phyloP scores from a whole-genome alignment of 2,888 invertebrate genomes.

The Platycnemis pennipes region DNA sequence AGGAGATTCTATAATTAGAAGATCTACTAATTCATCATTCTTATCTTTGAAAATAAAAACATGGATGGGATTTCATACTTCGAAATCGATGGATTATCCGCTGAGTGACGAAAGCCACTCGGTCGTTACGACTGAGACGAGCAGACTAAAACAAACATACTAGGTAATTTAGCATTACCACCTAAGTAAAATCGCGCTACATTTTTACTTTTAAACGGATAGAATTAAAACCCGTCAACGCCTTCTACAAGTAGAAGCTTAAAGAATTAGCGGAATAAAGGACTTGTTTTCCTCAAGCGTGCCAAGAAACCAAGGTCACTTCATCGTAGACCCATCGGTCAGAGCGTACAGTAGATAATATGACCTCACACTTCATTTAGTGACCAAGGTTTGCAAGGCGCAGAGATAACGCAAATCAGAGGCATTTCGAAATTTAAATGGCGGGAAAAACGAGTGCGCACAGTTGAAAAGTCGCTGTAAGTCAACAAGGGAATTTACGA shows the following conservation, averaged over 20 bases:
- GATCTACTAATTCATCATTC: no score
- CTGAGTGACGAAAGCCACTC: not conserved
- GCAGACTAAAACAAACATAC: no score
- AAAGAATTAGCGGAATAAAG: not conserved
- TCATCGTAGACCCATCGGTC: not conserved
- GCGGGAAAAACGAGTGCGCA: not conserved
- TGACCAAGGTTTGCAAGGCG: not conserved
- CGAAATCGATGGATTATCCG: not conserved
- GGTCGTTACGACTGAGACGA: not conserved
- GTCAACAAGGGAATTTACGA: not conserved
- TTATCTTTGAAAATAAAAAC: not conserved
- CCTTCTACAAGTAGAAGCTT: not conserved
- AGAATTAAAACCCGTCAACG: not conserved
- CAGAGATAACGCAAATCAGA: not conserved
- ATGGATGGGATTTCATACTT: not conserved
- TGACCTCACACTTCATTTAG: conserved; percentile 18
- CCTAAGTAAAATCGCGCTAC: not conserved
- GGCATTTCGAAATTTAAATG: not conserved
- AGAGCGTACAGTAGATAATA: not conserved
- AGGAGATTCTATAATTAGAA: no score
- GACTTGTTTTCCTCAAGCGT: not conserved
- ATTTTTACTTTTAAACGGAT: not conserved
- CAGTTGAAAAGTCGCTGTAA: not conserved
- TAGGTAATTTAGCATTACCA: no score
- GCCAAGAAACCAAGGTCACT: not conserved